phyloP scores from a whole-genome alignment of 2,797 vertebrate species.

The Hybognathus amarus region DNA sequence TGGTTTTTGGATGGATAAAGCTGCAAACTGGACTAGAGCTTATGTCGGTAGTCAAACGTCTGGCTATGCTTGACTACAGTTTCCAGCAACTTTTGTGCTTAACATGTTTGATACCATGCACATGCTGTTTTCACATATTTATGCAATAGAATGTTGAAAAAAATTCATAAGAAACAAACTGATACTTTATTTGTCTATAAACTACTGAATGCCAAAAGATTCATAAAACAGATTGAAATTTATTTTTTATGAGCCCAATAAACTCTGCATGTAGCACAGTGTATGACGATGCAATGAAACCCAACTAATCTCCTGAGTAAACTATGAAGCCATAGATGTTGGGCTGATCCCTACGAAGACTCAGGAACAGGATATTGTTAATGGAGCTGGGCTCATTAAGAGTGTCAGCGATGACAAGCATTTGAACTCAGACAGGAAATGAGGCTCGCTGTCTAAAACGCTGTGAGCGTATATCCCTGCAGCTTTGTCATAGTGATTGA shows the following conservation, averaged over 20 bases:
- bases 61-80: not conserved
- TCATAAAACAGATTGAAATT: not conserved
- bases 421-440: slow-evolving; percentile 61
- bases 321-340: not conserved
- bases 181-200: not conserved
- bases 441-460: slow-evolving; percentile 59
- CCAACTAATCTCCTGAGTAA: not conserved
- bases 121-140: not conserved
- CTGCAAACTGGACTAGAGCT: not conserved
- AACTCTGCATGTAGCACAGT: not conserved
- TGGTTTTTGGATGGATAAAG: not conserved
- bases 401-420: slow-evolving; percentile 63
- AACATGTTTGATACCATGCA: not conserved
- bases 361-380: slow-evolving; percentile 56
- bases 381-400: slow-evolving; percentile 64
- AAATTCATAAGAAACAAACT: not conserved
- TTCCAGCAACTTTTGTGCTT: not conserved
- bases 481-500: slow-evolving; percentile 65
- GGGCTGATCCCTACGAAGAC: slow-evolving; percentile 37
- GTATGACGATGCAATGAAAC: not conserved
- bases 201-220: not conserved
- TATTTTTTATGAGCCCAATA: not conserved
- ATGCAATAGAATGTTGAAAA: not conserved
- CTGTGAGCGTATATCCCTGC: slow-evolving; percentile 28
- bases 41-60: not conserved